Conservation (phyloP, 2,888 invertebrate species). For the Dolomedes plantarius region DNA sequence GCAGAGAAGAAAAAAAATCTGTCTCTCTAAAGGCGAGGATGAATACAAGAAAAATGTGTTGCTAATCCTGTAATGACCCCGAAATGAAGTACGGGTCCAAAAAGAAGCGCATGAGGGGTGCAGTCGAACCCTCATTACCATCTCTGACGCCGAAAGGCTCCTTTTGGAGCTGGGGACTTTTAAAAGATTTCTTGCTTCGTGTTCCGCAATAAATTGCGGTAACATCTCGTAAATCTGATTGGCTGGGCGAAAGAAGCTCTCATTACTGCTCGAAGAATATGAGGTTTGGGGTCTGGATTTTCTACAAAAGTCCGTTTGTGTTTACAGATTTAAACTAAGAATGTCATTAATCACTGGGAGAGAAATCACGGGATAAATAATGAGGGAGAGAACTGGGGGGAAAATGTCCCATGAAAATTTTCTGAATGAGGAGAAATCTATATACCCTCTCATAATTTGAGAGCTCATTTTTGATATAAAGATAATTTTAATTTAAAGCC, state of each 20-base stretch:
- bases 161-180: neutral
- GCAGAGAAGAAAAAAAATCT: conserved; percentile 22
- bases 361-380: no score
- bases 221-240: conserved; percentile 1
- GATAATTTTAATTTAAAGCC: no score
- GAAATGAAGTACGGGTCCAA: conserved; percentile 62
- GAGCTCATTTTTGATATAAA: no score
- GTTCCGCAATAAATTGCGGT: neutral
- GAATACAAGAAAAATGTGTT: conserved; percentile 66
- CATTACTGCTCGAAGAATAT: neutral
- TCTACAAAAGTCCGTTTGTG: no score
- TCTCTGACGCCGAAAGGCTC: conserved; percentile 14
- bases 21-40: conserved; percentile 38
- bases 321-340: no score
- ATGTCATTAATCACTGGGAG: no score
- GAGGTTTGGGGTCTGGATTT: neutral
- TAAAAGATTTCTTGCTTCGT: conserved; percentile 4
- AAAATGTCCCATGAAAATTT: no score
- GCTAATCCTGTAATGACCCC: conserved; percentile 70
- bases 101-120: conserved; percentile 40
- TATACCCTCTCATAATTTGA: no score
- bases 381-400: no score
- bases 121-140: conserved; percentile 36
- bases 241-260: neutral
- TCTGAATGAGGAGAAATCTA: no score